Percentiles rank a stretch among this genome's conserved stretches.
phyloP scores from a whole-genome alignment of 2,888 invertebrate species.

The Pristionchus japonicus region DNA sequence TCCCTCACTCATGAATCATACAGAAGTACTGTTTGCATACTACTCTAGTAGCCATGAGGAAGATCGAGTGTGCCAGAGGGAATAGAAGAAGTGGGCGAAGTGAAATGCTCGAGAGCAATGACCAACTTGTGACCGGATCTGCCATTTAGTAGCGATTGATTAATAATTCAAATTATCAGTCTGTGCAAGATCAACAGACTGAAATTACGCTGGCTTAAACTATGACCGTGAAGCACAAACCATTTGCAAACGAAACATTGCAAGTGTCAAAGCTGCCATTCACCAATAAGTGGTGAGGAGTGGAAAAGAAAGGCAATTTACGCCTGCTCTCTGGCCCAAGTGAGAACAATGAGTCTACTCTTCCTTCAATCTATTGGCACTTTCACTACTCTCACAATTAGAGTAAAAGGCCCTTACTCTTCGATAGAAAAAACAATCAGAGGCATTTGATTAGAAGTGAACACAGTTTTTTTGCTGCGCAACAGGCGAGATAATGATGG shows the following conservation, averaged over 20 bases:
- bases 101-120: not conserved
- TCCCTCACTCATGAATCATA: not conserved
- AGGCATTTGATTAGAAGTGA: not conserved
- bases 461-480: too few relatives aligned
- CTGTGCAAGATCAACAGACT: too few relatives aligned
- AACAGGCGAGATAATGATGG: too few relatives aligned
- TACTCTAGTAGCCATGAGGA: not conserved
- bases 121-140: not conserved
- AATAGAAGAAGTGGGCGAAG: not conserved
- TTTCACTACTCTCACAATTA: slow-evolving; percentile 15
- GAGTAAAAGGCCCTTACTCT: not conserved
- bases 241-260: not conserved
- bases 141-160: not conserved
- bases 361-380: not conserved
- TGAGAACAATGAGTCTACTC: not conserved
- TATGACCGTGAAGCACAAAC: not conserved
- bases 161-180: too few relatives aligned
- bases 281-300: not conserved
- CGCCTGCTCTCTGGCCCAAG: not conserved
- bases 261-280: not conserved
- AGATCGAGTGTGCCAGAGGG: not conserved
- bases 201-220: too few relatives aligned
- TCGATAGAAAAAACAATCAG: not conserved
- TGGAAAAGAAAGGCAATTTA: not conserved
- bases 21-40: slow-evolving; percentile 9